Conservation (phyloP, 2,113 vertebrate species). For the Alosa alosa region DNA sequence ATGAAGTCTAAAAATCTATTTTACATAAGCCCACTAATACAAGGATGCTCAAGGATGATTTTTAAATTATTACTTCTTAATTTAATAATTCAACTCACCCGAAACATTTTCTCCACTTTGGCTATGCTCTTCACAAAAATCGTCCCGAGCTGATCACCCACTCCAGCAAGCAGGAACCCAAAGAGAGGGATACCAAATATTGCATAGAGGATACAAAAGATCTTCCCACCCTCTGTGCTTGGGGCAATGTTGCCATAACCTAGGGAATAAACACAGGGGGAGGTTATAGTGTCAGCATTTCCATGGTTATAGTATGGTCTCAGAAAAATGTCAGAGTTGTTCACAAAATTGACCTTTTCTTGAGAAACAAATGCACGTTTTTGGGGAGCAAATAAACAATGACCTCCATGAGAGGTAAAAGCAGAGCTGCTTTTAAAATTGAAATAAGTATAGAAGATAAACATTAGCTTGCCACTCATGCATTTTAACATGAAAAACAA, state of each 20-base stretch:
- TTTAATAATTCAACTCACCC: constrained; percentile 74
- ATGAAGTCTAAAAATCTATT: too few species aligned
- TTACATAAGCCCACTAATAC: too few species aligned
- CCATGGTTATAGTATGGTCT: not conserved
- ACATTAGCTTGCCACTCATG: not conserved
- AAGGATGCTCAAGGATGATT: too few species aligned
- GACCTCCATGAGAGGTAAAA: not conserved
- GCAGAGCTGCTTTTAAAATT: not conserved
- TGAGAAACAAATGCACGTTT: not conserved
- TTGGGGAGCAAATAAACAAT: not conserved
- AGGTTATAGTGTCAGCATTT: not conserved
- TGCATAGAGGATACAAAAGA: constrained; percentile 96
- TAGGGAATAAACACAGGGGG: constrained; percentile 48
- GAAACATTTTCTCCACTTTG: constrained; percentile 93
- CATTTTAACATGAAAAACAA: not conserved
- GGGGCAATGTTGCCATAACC: constrained; percentile 96
- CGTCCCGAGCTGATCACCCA: constrained; percentile 95
- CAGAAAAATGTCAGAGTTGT: not conserved
- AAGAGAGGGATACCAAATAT: constrained; percentile 96
- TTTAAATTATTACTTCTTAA: not conserved
- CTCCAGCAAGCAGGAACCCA: constrained; percentile 92
- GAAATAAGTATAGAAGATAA: not conserved
- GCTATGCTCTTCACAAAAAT: constrained; percentile 96
- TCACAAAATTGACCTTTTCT: constrained; percentile 1
- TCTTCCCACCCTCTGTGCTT: constrained; percentile 92